Conservation (phyloP, 2,113 vertebrate species). For the Stigmatopora nigra region DNA sequence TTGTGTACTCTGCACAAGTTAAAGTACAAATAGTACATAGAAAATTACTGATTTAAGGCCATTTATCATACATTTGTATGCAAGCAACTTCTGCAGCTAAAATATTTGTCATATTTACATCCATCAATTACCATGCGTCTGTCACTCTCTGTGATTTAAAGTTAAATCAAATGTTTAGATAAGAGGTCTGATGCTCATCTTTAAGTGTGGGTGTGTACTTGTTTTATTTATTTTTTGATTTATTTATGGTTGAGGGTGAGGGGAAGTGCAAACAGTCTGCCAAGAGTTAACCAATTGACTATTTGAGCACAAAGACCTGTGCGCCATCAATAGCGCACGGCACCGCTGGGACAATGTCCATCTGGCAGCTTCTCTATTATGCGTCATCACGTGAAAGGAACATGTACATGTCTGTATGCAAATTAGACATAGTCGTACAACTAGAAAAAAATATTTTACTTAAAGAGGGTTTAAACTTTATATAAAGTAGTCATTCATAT, state of each 20-base stretch:
- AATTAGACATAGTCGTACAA: not conserved
- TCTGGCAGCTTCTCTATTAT: slow-evolving; percentile 68
- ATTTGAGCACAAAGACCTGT: slow-evolving; percentile 59
- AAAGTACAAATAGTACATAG: not conserved
- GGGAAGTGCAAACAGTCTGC: slow-evolving; percentile 1
- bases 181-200: slow-evolving; percentile 13
- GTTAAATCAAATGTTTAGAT: not conserved
- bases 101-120: not conserved
- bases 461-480: not conserved
- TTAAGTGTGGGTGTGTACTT: not conserved
- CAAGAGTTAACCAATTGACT: slow-evolving; percentile 49
- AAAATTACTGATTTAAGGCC: not conserved
- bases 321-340: slow-evolving; percentile 60
- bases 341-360: slow-evolving; percentile 57
- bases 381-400: slow-evolving; percentile 57
- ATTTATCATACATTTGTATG: not conserved
- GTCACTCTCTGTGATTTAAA: not conserved
- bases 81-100: not conserved
- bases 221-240: not conserved
- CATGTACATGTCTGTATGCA: slow-evolving; percentile 6
- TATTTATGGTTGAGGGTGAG: not conserved
- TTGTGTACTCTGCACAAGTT: not conserved
- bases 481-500: not conserved
- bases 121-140: not conserved
- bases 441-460: not conserved